Base-by-base conservation (phyloP, 2,888 invertebrate genomes). In the Ligdia adustata region DNA sequence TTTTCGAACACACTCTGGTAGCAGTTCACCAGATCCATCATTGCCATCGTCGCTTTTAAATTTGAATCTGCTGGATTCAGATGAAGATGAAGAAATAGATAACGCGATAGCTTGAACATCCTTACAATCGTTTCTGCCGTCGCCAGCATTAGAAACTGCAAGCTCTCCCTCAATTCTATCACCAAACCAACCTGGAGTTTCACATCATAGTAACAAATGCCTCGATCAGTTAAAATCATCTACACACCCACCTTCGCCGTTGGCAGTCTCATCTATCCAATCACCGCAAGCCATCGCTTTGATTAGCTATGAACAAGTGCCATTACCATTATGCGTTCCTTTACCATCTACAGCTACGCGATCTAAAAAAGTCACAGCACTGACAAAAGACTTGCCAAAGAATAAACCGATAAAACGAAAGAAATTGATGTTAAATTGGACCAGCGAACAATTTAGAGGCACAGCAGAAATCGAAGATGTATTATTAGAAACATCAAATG, bases 401-500 rank as follows among this genome's bases (percentile, higher is more conserved):
- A 18, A 18, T 18, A 18, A 18, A 18, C 18, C 18, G 18, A 18
- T 18, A 24, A 24, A 24, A 24, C 24, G 24, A 24, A 24, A n/a
- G 24, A 24, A 24, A 24, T 24, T 24, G 24, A 4, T 24, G 24
- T 24, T 24, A 24, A 24, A 24, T 24, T 24, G 24, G 24, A 24
- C 24, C 24, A 24, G 1, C 24, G n/a, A 24, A 24, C 6, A 24
- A 24, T 24, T 16, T 16, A 16, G 16, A 4, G 16, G 16, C 16
- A 16, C 16, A 16, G 27, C 27, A 27, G 27, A 27, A 27, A 27
- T 27, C 9, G 27, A 27, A 27, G 11, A 27, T 27, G 11, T 27
- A 9, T 27, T 27, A 27, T 27, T 27, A 11, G 27, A 27, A 27
- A 9, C 27, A 27, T 27, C 27, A 27, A 11, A 27, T 27, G 27